Percentiles rank a stretch among this genome's conserved stretches.
These are phyloP conservation scores for Phenacoccus solenopsis DNA, from an alignment of 1,140 invertebrate genomes.

Conservation along the genomic window DNA sequence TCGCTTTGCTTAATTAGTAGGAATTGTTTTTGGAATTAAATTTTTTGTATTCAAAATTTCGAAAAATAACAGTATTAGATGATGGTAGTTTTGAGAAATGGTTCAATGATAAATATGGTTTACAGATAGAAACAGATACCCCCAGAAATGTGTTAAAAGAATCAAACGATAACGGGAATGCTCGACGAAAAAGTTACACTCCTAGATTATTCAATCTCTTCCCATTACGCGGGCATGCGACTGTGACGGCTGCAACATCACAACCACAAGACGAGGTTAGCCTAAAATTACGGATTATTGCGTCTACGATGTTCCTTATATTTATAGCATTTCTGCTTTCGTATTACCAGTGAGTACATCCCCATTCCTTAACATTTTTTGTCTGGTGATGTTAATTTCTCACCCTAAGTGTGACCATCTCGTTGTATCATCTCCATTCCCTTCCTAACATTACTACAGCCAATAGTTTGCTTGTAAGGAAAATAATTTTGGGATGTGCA, in stretches of 20 bases:
- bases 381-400: no score
- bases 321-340: neutral
- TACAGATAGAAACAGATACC: neutral
- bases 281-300: neutral
- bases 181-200: neutral
- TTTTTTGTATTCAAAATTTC: no score
- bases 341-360: neutral
- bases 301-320: neutral
- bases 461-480: no score
- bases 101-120: no score
- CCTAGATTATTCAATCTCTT: neutral
- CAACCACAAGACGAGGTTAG: slow-evolving; percentile 6
- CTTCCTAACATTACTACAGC: no score
- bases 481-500: no score
- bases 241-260: neutral
- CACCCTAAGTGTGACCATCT: no score
- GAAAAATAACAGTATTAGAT: no score
- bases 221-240: neutral
- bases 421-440: no score
- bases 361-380: neutral
- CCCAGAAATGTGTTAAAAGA: neutral
- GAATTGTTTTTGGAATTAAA: no score
- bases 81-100: no score
- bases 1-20: no score
- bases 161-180: neutral